Conservation (phyloP, 2,888 invertebrate genomes). For the Amphipyra berbera region DNA sequence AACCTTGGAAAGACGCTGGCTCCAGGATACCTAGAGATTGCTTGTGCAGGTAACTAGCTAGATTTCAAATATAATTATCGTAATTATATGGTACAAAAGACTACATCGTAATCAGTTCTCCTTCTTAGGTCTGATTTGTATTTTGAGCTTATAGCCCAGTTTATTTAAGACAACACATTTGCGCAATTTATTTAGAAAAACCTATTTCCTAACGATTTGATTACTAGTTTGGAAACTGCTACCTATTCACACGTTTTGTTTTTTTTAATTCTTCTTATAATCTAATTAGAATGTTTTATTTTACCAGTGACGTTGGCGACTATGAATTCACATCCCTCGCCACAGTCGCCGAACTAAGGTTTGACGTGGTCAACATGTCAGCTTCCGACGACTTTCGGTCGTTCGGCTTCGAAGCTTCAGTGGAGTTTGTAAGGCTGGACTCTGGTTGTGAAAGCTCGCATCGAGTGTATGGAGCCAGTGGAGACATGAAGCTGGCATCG, state of each 20-base stretch:
- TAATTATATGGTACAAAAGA: too few relatives aligned
- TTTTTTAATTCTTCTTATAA: too few relatives aligned
- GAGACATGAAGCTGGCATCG: slow-evolving; percentile 92
- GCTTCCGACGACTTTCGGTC: slow-evolving; percentile 96
- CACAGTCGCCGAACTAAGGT: slow-evolving; percentile 94
- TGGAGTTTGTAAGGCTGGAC: slow-evolving; percentile 94
- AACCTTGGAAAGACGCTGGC: slow-evolving; percentile 91
- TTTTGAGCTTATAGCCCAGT: too few relatives aligned
- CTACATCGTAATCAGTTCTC: too few relatives aligned
- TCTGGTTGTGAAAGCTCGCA: slow-evolving; percentile 92
- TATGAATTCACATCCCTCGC: slow-evolving; percentile 94
- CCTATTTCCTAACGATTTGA: too few relatives aligned
- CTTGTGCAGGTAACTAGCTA: slow-evolving; percentile 91
- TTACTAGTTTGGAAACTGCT: too few relatives aligned
- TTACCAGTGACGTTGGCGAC: slow-evolving; percentile 81
- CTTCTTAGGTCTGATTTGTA: too few relatives aligned
- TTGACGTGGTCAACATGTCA: slow-evolving; percentile 95
- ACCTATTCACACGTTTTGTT: too few relatives aligned
- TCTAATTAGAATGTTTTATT: background rate
- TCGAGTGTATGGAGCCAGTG: slow-evolving; percentile 93
- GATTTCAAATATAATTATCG: too few relatives aligned
- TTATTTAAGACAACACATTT: too few relatives aligned
- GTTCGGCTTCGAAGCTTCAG: slow-evolving; percentile 95
- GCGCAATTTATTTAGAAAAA: too few relatives aligned
- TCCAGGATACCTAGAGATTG: slow-evolving; percentile 94